Conservation (phyloP, 2,113 vertebrate species). For the Apistogramma diplotaenia region DNA sequence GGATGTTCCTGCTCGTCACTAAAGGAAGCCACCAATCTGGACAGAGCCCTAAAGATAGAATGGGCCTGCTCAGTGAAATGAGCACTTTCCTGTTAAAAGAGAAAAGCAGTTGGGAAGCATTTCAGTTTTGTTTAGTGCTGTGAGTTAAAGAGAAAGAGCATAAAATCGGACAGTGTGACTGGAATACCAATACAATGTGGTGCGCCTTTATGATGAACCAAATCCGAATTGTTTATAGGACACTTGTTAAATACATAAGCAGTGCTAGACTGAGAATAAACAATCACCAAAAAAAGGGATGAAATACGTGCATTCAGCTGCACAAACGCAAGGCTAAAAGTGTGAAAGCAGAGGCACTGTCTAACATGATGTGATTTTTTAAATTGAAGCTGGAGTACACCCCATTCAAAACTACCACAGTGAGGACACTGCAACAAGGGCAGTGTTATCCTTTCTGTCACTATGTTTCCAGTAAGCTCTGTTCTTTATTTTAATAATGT, state of each 20-base stretch:
- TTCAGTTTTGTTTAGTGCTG: neutral
- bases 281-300: neutral
- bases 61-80: constrained; percentile 80
- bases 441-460: neutral
- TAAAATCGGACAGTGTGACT: neutral
- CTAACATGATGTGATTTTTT: neutral
- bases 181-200: neutral
- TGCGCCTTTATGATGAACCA: neutral
- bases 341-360: neutral
- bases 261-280: neutral
- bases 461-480: neutral
- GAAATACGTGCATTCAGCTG: neutral
- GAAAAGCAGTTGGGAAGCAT: neutral
- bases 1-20: constrained; percentile 65
- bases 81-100: constrained; percentile 81
- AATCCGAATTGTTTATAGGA: neutral
- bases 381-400: neutral
- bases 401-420: neutral
- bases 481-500: fast-evolving
- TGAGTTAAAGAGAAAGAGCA: neutral
- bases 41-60: constrained; percentile 80
- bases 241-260: neutral
- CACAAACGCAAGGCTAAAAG: neutral
- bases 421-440: neutral
- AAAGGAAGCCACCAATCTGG: constrained; percentile 80